These are phyloP conservation scores for Henricia sp. DNA, from an alignment of 53 echinoderm and acorn worm genomes.

Conservation along the genomic window DNA sequence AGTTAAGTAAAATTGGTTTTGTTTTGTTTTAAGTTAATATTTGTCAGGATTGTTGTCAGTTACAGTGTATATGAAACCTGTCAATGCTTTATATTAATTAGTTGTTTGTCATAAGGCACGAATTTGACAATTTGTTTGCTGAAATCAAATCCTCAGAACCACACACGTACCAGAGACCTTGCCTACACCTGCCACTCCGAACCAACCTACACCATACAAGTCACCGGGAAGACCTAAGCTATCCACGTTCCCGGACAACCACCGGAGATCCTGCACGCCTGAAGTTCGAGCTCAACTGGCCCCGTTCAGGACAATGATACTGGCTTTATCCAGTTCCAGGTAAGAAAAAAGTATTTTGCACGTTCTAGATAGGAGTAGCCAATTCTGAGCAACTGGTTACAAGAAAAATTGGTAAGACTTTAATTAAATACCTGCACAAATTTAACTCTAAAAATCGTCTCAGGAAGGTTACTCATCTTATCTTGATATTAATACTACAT, in stretches of 20 bases:
- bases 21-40: not conserved
- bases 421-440: too few species aligned
- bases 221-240: constrained; percentile 42
- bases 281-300: constrained; percentile 43
- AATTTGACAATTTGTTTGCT: not conserved
- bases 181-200: too few species aligned
- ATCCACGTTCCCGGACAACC: constrained; percentile 20
- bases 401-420: too few species aligned
- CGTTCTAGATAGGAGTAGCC: too few species aligned
- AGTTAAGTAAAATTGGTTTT: not conserved
- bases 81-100: too few species aligned
- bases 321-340: constrained; percentile 38
- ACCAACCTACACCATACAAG: not conserved
- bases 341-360: not conserved
- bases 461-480: too few species aligned
- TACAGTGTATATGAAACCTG: not conserved
- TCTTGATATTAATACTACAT: too few species aligned
- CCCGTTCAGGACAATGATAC: constrained; percentile 43
- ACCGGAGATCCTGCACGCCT: constrained; percentile 34
- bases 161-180: not conserved
- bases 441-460: too few species aligned
- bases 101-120: not conserved
- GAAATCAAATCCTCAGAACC: not conserved
- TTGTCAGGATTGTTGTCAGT: too few species aligned
- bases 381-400: too few species aligned